phyloP scores from a whole-genome alignment of 2,888 invertebrate species.

The Neria commutata region DNA sequence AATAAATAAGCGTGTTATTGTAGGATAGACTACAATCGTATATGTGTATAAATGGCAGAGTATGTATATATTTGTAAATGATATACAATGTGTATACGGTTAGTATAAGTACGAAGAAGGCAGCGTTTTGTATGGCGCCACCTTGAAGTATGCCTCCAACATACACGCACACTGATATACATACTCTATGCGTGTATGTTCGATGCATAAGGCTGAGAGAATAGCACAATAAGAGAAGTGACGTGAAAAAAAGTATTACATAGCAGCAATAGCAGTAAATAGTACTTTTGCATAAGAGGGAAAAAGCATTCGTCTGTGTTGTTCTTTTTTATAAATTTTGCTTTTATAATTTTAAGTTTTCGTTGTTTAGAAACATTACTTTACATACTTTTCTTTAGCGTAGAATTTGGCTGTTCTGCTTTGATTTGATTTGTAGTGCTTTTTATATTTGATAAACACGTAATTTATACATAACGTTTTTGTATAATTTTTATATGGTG shows the following conservation, averaged over 20 bases:
- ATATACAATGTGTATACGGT: not conserved
- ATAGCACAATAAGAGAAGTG: constrained; percentile 1
- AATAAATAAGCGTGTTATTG: constrained; percentile 62
- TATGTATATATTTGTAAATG: constrained; percentile 1
- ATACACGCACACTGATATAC: too few relatives aligned
- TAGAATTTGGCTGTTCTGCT: too few relatives aligned
- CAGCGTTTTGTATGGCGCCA: too few relatives aligned
- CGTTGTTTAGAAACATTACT: too few relatives aligned
- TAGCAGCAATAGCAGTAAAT: constrained; percentile 14
- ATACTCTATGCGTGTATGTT: constrained; percentile 16
- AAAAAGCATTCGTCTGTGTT: constrained; percentile 40
- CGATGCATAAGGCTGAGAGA: constrained; percentile 9
- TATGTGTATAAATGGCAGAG: not conserved
- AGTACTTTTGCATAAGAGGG: constrained; percentile 39
- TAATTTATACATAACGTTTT: constrained; percentile 33
- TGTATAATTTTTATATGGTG: not conserved
- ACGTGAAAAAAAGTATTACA: constrained; percentile 2
- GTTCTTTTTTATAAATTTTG: constrained; percentile 20
- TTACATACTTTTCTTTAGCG: too few relatives aligned
- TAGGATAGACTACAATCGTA: constrained; percentile 58
- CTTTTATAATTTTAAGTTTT: too few relatives aligned
- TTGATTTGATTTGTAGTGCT: constrained; percentile 6
- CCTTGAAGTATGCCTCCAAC: too few relatives aligned
- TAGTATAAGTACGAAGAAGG: not conserved
- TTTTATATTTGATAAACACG: constrained; percentile 31